A percentile compares a stretch with the other conserved stretches of the same genome.
Conservation (phyloP, 2,888 invertebrate genomes). For the Cepaea hortensis region DNA sequence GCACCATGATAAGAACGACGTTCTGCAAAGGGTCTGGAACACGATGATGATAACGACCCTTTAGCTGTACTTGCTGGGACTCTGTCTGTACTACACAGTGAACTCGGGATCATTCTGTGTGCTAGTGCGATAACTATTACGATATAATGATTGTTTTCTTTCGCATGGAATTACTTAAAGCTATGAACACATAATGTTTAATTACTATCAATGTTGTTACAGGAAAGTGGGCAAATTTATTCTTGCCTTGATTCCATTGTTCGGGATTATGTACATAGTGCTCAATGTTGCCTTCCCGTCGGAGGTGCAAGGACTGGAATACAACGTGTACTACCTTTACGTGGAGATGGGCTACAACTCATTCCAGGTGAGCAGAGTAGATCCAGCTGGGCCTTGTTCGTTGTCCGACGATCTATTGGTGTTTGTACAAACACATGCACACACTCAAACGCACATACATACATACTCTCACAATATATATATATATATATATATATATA, state of each 20-base stretch:
- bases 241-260: constrained; percentile 83
- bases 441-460: not conserved
- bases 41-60: too few species aligned
- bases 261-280: constrained; percentile 83
- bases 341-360: constrained; percentile 84
- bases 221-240: constrained; percentile 85
- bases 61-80: too few species aligned
- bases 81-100: too few species aligned
- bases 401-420: not conserved
- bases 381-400: not conserved
- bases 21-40: too few species aligned
- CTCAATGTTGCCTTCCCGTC: constrained; percentile 79
- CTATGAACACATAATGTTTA: too few species aligned
- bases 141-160: too few species aligned
- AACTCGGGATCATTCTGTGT: too few species aligned
- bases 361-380: constrained; percentile 80
- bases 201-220: constrained; percentile 28
- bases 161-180: not conserved
- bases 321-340: constrained; percentile 80
- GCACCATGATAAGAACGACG: too few species aligned
- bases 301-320: constrained; percentile 77
- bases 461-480: not conserved
- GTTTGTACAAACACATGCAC: not conserved
- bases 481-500: constrained; percentile 3
- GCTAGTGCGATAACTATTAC: too few species aligned